These are phyloP conservation scores for Xenops minutus DNA, from an alignment of 2,797 vertebrate genomes.

Conservation along the genomic window DNA sequence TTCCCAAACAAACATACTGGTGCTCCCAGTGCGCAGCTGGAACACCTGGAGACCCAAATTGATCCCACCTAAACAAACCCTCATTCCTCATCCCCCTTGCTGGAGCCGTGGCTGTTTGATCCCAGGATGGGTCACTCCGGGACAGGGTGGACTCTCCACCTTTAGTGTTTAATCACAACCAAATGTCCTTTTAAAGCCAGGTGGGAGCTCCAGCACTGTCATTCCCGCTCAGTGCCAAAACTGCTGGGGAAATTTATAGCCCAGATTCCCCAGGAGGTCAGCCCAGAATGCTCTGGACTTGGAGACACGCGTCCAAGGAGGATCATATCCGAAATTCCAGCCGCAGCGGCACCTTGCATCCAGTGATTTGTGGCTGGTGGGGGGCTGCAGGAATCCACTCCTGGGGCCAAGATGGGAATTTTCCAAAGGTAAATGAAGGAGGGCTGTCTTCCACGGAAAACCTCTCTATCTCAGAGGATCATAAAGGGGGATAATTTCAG, in stretches of 20 bases:
- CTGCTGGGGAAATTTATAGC: neutral
- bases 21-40: neutral
- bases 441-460: neutral
- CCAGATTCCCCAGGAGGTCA: neutral
- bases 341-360: accelerated
- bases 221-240: neutral
- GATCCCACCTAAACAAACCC: neutral
- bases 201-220: neutral
- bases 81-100: neutral
- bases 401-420: neutral
- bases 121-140: accelerated
- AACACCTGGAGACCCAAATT: neutral
- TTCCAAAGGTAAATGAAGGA: neutral
- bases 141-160: neutral
- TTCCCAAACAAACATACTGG: neutral
- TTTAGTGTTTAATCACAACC: neutral
- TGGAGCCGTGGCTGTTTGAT: accelerated
- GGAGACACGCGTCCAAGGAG: accelerated
- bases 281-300: accelerated
- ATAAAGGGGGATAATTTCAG: neutral
- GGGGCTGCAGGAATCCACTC: neutral
- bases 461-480: neutral
- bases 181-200: neutral
- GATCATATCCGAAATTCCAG: accelerated
- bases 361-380: neutral